Evolutionary conservation across 2,113 vertebrate genomes (phyloP).

Genomic region (Pitta sordida): DNA sequence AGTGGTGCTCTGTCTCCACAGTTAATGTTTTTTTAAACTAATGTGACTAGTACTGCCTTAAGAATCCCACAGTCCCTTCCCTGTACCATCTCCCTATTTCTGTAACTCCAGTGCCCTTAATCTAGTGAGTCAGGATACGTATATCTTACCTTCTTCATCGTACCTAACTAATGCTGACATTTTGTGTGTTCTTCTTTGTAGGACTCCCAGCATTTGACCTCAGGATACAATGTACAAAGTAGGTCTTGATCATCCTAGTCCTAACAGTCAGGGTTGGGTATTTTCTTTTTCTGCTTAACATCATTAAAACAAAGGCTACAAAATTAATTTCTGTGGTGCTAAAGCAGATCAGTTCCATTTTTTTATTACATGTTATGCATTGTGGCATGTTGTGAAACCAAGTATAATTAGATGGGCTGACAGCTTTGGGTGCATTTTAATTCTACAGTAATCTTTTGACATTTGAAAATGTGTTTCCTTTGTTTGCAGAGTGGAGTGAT

Average conservation of each 20-base stretch:
- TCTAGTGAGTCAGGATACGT: background rate
- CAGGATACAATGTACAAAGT: slow-evolving; percentile 92
- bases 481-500: slow-evolving; percentile 89
- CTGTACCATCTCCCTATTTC: background rate
- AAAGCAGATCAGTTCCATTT: slow-evolving; percentile 32
- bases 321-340: slow-evolving; percentile 41
- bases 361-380: slow-evolving; percentile 45
- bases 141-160: background rate
- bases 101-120: background rate
- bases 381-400: slow-evolving; percentile 55
- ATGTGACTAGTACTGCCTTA: background rate
- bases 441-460: slow-evolving; percentile 61
- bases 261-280: slow-evolving; percentile 5
- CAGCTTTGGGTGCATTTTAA: slow-evolving; percentile 50
- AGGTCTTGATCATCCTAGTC: slow-evolving; percentile 71
- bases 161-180: slow-evolving; percentile 65
- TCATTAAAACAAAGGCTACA: slow-evolving; percentile 50
- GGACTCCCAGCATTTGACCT: slow-evolving; percentile 91
- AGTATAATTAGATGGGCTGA: slow-evolving; percentile 52
- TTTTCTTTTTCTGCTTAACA: background rate
- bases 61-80: background rate
- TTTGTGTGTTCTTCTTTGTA: slow-evolving; percentile 74
- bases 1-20: background rate
- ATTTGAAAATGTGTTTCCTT: slow-evolving; percentile 65
- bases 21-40: background rate